Base-by-base conservation (phyloP, 2,113 vertebrate genomes). In the Ceuthmochares aereus region DNA sequence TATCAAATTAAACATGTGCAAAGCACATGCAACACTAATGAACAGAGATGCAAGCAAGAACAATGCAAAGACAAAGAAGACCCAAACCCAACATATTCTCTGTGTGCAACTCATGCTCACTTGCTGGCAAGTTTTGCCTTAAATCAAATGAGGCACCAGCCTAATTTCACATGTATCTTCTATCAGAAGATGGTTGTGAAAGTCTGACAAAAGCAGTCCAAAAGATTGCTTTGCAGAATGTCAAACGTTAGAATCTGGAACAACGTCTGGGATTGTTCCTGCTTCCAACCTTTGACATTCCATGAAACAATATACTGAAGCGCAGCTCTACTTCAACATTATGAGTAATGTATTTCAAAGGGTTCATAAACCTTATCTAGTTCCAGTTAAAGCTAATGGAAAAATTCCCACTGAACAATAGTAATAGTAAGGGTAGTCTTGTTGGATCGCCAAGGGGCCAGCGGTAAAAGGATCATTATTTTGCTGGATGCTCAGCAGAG, bases 391-490 rank as follows among this genome's bases (percentile, higher is more conserved):
- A 43, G 62, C 58, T 55, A 27, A 37, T 55, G 91, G 91, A 30
- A 51, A 75, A 91, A 91, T 82, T 91, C 89, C 81, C 91, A 77
- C 7, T 87, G 81, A 70, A 81, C 89, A 75, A n/a, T 22, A 17
- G 81, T n/a, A 52, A 29, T 23, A 11, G 49, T 7, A 69, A 63
- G 66, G 7, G n/a, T 3, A 77, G 68, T 54, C 66, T 69, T 63
- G 49, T 72, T 79, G 91, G 58, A 76, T 37, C 84, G 91, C 74
- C 60, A 52, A 80, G 91, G 86, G 64, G 55, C 18, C 43, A 20
- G 58, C 40, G 45, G 81, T 95, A 78, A 95, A 94, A 95, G 60
- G 81, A 76, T 27, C 62, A 49, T 91, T 96, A 73, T 96, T 96
- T 81, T 91, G 23, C 5, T 5, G 63, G 93, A n/a, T 9, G 12